phyloP scores from a whole-genome alignment of 2,888 invertebrate species.

The Pachycephus smyrnensis region DNA sequence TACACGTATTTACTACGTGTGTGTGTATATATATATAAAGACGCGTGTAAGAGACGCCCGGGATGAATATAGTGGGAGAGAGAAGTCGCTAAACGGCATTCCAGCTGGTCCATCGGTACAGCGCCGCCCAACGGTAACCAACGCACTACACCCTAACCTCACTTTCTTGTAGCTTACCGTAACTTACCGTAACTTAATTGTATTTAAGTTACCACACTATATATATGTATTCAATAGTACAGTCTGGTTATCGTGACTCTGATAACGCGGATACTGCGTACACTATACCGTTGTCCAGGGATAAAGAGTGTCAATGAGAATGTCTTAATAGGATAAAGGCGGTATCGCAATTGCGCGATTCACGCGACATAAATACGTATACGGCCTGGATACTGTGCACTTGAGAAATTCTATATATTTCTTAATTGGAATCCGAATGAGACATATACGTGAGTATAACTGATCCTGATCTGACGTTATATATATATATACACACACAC shows the following conservation, averaged over 20 bases:
- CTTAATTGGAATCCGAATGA: background rate
- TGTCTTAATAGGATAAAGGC: background rate
- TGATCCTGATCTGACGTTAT: too few relatives aligned
- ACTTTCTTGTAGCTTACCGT: constrained; percentile 1
- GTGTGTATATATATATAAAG: background rate
- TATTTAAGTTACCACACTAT: background rate
- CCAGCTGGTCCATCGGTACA: constrained; percentile 58
- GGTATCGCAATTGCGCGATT: background rate
- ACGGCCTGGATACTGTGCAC: background rate
- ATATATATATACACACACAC: background rate
- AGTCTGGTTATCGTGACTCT: too few relatives aligned
- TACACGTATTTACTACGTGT: background rate
- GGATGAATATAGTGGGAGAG: constrained; percentile 53
- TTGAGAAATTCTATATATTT: background rate
- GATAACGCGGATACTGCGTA: too few relatives aligned
- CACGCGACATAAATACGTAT: background rate
- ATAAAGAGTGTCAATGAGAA: too few relatives aligned
- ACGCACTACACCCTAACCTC: constrained; percentile 61
- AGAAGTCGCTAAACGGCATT: constrained; percentile 66
- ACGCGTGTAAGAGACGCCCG: constrained; percentile 26
- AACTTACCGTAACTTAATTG: background rate
- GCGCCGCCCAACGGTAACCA: constrained; percentile 66
- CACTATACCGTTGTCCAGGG: too few relatives aligned
- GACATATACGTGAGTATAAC: too few relatives aligned
- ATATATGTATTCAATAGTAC: background rate